These are phyloP conservation scores for Podarcis siculus DNA, from an alignment of 2,797 vertebrate species.

Conservation along the genomic window DNA sequence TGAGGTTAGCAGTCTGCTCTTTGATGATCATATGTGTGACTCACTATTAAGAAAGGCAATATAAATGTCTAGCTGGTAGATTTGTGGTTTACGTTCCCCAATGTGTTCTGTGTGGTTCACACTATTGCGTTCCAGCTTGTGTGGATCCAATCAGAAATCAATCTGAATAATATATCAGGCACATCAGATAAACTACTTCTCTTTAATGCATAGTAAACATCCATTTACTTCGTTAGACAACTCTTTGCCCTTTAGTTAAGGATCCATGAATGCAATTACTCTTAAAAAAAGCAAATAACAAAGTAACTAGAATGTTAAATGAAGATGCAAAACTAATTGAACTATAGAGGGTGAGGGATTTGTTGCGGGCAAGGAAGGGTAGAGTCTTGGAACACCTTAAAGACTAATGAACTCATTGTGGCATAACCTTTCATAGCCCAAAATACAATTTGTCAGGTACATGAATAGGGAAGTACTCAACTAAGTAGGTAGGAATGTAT, in stretches of 20 bases:
- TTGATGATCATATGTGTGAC: neutral
- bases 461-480: too few species aligned
- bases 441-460: too few species aligned
- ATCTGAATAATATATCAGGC: neutral
- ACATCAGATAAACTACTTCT: neutral
- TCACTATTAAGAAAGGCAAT: neutral
- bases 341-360: neutral
- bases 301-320: neutral
- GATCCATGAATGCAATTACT: neutral
- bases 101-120: neutral
- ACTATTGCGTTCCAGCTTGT: neutral
- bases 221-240: neutral
- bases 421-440: too few species aligned
- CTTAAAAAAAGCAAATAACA: neutral
- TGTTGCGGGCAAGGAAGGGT: too few species aligned
- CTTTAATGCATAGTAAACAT: neutral
- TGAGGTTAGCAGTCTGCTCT: neutral
- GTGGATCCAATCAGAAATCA: neutral
- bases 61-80: neutral
- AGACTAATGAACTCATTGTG: too few species aligned
- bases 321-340: neutral
- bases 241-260: neutral
- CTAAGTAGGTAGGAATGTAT: too few species aligned
- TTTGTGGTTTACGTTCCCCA: neutral
- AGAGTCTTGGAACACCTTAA: too few species aligned